A percentile compares a stretch with the other conserved stretches of the same genome.
These are phyloP conservation scores for Magallana gigas DNA, from an alignment of 1,140 invertebrate species.

Conservation along the genomic window DNA sequence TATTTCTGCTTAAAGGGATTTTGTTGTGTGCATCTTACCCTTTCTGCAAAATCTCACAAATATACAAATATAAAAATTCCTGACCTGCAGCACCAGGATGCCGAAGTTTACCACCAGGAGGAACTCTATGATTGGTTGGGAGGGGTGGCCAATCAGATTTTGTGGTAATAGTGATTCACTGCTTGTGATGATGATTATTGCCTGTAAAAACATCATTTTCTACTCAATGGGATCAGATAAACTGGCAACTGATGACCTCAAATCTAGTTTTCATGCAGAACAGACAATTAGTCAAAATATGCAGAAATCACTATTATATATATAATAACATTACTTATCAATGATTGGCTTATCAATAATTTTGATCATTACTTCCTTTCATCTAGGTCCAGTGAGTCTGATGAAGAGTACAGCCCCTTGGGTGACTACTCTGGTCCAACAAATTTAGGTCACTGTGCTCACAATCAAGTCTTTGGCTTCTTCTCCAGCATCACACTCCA, in stretches of 20 bases:
- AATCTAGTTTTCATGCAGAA: too few relatives aligned
- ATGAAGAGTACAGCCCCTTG: constrained; percentile 55
- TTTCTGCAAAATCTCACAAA: constrained; percentile 47
- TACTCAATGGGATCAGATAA: too few relatives aligned
- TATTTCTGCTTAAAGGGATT: constrained; percentile 64
- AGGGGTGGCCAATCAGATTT: constrained; percentile 63
- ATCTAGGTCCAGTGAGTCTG: constrained; percentile 48
- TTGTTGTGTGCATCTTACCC: constrained; percentile 41
- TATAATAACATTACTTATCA: too few relatives aligned
- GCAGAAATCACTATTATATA: too few relatives aligned
- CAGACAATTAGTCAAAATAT: too few relatives aligned
- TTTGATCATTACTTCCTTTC: neutral
- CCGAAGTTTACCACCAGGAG: neutral
- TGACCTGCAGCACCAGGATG: constrained; percentile 49
- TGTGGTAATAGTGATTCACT: neutral
- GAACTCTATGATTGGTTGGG: constrained; percentile 72
- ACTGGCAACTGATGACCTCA: too few relatives aligned
- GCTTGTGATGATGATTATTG: too few relatives aligned
- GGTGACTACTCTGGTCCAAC: constrained; percentile 36
- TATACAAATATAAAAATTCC: constrained; percentile 58
- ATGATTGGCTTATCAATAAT: too few relatives aligned
- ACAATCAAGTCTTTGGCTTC: constrained; percentile 57
- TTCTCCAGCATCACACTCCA: constrained; percentile 57
- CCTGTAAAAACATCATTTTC: too few relatives aligned
- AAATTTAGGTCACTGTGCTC: constrained; percentile 39